phyloP scores from a whole-genome alignment of 2,113 vertebrate species.

The Todiramphus chloris region DNA sequence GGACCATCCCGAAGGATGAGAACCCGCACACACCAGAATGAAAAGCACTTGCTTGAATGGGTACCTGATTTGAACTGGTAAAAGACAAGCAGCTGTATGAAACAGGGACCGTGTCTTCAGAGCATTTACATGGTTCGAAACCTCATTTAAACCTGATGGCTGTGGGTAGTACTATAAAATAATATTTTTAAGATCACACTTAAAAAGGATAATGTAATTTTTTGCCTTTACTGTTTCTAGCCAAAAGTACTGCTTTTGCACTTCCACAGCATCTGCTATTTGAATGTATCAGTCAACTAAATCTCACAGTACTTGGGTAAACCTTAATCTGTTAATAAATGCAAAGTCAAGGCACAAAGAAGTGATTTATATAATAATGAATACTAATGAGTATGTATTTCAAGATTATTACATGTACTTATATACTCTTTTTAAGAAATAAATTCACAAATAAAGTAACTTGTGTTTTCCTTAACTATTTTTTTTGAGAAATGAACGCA shows the following conservation, averaged over 20 bases:
- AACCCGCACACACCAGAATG: neutral
- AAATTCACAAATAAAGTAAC: neutral
- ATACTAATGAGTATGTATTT: neutral
- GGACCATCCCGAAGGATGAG: neutral
- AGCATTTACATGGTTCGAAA: neutral
- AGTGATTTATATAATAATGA: slow-evolving; percentile 2
- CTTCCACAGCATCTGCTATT: neutral
- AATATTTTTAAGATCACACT: neutral
- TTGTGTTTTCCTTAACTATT: neutral
- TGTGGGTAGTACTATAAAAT: neutral
- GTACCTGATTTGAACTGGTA: neutral
- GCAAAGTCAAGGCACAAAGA: slow-evolving; percentile 19
- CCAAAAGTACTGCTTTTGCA: neutral
- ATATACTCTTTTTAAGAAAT: neutral
- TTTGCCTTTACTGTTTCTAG: neutral
- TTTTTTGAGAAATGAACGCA: neutral
- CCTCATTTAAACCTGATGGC: neutral
- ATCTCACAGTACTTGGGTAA: neutral
- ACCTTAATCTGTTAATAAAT: slow-evolving; percentile 15
- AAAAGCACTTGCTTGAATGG: neutral
- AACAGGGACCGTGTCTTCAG: neutral
- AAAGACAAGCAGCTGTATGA: neutral
- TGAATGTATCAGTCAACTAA: neutral
- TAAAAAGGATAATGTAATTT: neutral
- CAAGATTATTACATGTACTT: neutral